A percentile compares a stretch with the other conserved stretches of the same genome.
These are phyloP conservation scores for Gnathonemus longibarbis DNA, from an alignment of 2,113 vertebrate genomes.

Conservation along the genomic window DNA sequence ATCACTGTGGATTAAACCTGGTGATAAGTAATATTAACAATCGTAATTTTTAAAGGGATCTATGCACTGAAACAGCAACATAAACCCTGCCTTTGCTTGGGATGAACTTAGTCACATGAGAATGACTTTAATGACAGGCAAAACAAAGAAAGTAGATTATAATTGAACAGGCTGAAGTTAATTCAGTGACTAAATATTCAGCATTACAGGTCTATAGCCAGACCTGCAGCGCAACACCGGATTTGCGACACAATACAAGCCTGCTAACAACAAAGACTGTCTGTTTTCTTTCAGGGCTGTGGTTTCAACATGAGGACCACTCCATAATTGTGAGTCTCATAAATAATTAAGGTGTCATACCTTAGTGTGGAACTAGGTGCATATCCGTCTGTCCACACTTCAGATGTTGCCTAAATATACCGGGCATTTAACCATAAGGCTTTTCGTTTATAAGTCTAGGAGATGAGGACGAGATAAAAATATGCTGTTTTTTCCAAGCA, in stretches of 20 bases:
- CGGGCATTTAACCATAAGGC: not conserved
- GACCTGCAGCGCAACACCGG: not conserved
- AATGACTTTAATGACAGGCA: not conserved
- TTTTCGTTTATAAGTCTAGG: not conserved
- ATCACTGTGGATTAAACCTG: not conserved
- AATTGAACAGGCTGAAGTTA: not conserved
- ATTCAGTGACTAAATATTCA: not conserved
- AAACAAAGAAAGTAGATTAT: constrained; percentile 9
- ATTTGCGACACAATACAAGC: not conserved
- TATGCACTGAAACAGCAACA: not conserved
- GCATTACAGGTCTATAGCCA: not conserved
- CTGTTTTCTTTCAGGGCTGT: not conserved
- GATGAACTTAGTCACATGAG: not conserved
- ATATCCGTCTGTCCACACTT: not conserved
- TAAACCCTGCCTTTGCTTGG: not conserved
- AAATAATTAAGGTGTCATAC: not conserved
- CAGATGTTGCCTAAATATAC: not conserved
- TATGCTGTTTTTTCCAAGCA: not conserved
- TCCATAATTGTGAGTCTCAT: not conserved
- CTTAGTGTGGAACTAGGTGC: not conserved
- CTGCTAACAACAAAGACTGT: not conserved
- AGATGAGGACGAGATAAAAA: not conserved
- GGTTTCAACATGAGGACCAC: not conserved
- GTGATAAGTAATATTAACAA: not conserved
- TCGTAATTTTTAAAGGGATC: not conserved